Evolutionary conservation across 2,797 vertebrate species (phyloP).

Genomic region (Lepidocolaptes lacrymiger): DNA sequence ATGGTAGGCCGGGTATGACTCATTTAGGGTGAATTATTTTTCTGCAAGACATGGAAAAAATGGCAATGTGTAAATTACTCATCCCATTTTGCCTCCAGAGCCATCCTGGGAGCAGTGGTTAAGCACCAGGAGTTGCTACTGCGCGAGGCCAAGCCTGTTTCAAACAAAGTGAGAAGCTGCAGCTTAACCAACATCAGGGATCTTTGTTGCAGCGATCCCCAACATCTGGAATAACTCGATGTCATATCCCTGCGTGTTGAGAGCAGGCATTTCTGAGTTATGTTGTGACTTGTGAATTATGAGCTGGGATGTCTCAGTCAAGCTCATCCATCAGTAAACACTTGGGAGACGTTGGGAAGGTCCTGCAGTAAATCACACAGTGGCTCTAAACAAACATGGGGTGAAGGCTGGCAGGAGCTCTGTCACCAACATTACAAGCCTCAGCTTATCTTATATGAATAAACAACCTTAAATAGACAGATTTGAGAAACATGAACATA

Average conservation of each 20-base stretch:
- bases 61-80: fast-evolving
- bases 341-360: neutral
- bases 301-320: neutral
- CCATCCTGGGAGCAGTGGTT: neutral
- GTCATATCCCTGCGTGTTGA: fast-evolving
- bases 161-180: neutral
- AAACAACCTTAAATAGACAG: neutral
- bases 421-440: neutral
- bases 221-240: neutral
- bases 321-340: slow-evolving; percentile 18
- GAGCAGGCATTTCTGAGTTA: neutral
- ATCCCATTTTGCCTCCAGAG: neutral
- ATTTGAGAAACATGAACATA: neutral
- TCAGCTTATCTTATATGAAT: neutral
- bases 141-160: neutral
- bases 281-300: slow-evolving; percentile 18
- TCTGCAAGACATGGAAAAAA: neutral
- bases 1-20: neutral
- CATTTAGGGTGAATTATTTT: neutral
- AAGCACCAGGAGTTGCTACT: neutral
- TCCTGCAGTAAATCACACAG: neutral
- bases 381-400: neutral
- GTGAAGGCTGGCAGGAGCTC: neutral
- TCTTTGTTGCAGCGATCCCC: fast-evolving
- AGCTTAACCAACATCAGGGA: neutral